Evolutionary conservation across 2,797 vertebrate species (phyloP), one percentile per base, ranked within the genome.

Genomic region (Taeniopygia guttata): DNA sequence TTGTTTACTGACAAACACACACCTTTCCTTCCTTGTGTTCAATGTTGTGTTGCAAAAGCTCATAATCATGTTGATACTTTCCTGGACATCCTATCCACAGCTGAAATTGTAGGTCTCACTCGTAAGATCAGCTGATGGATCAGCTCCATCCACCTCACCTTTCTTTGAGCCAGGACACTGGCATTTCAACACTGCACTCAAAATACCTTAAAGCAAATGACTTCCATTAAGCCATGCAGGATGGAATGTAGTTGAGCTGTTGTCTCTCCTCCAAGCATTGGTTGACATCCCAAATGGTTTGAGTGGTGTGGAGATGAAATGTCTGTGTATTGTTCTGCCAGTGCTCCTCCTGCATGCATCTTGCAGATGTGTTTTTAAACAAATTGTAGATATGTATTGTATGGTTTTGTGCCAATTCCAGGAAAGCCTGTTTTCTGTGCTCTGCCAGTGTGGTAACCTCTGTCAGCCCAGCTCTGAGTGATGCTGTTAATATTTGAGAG

Each of bases 401-500:
- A 29, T 67, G 38, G 52, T 56, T 70, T 76, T 73, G 32, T 88
- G 59, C 63, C 84, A 91, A 0, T 83, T 78, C 66, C 38, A 84
- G 87, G 73, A 84, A 69, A 72, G 20, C 43, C 60, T 82, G 30
- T 40, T 90, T 25, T 87, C 25, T 45, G 15, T 5, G 16, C 54
- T 76, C 36, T 85, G 32, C 82, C 40, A 5, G 13, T 55, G 48
- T 64, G 66, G 69, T 90, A 91, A 91, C 82, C 88, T 92, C 89
- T 87, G 87, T 76, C 76, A 94, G 51, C 77, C 52, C 5, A 10
- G 38, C 67, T 82, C 82, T 95, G 83, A 95, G 18, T 91, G 87
- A 91, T 68, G 62, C 73, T 79, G 87, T 95, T 95, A 95, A 95
- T 95, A 95, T 94, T 94, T 95, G 75, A 96, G 88, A 91, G 90